phyloP scores from a whole-genome alignment of 1,140 invertebrate genomes.

The Penaeus indicus region DNA sequence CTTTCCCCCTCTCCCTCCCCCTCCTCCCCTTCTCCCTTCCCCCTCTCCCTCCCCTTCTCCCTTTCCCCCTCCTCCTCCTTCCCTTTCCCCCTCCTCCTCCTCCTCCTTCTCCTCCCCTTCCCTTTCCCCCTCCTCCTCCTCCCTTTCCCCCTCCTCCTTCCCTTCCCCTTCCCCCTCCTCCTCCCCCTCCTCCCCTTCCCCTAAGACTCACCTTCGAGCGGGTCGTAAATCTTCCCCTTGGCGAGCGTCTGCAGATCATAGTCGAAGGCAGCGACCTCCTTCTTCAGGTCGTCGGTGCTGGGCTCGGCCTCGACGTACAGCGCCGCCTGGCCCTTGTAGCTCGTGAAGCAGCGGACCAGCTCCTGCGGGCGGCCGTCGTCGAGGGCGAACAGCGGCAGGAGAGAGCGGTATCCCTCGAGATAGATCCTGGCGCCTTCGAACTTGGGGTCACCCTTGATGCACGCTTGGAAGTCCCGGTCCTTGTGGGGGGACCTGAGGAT shows the following conservation, averaged over 20 bases:
- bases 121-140: too few species aligned
- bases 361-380: constrained; percentile 75
- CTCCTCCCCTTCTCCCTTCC: too few species aligned
- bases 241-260: constrained; percentile 79
- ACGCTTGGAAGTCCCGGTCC: constrained; percentile 78
- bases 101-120: too few species aligned
- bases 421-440: constrained; percentile 77
- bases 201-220: constrained; percentile 73
- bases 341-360: constrained; percentile 76
- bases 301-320: constrained; percentile 79
- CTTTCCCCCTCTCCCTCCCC: too few species aligned
- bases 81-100: too few species aligned
- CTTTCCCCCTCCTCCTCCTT: too few species aligned
- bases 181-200: too few species aligned
- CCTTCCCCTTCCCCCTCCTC: too few species aligned
- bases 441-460: constrained; percentile 75
- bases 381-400: constrained; percentile 77
- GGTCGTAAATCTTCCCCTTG: constrained; percentile 72
- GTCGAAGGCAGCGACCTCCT: constrained; percentile 75
- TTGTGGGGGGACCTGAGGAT: constrained; percentile 74
- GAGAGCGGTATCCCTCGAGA: constrained; percentile 77
- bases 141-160: too few species aligned
- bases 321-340: constrained; percentile 78
- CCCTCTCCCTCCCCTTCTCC: too few species aligned
- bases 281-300: constrained; percentile 70